phyloP scores from a whole-genome alignment of 1,140 invertebrate genomes.

The Varroa destructor region DNA sequence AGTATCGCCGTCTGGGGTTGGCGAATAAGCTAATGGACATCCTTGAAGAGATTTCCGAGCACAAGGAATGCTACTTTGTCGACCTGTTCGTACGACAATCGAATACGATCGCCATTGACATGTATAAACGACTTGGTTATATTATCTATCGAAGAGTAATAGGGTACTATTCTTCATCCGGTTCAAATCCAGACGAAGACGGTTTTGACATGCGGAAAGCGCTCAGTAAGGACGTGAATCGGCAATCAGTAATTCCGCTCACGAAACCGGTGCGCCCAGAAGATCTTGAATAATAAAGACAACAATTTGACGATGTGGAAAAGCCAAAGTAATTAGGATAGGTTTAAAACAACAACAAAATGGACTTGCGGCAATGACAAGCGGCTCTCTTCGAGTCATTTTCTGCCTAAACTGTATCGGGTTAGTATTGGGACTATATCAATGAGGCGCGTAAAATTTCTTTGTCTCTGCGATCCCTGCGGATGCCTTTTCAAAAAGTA shows the following conservation, averaged over 20 bases:
- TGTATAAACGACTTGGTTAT: slow-evolving; percentile 95
- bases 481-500: too few species aligned
- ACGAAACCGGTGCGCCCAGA: slow-evolving; percentile 84
- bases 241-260: slow-evolving; percentile 83
- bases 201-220: slow-evolving; percentile 99
- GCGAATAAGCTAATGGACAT: slow-evolving; percentile 88
- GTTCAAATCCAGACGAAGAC: slow-evolving; percentile 88
- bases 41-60: slow-evolving; percentile 88
- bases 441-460: too few species aligned
- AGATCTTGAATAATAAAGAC: slow-evolving; percentile 61
- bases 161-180: slow-evolving; percentile 71
- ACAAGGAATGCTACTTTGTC: slow-evolving; percentile 78
- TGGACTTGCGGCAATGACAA: too few species aligned
- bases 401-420: too few species aligned
- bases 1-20: slow-evolving; percentile 74
- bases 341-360: too few species aligned
- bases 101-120: slow-evolving; percentile 89
- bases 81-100: slow-evolving; percentile 95
- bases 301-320: too few species aligned
- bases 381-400: too few species aligned
- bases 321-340: too few species aligned
- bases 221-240: slow-evolving; percentile 73
- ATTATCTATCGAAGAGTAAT: slow-evolving; percentile 87
- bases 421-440: too few species aligned
- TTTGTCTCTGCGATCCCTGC: too few species aligned